phyloP scores from a whole-genome alignment of 2,888 invertebrate species.

The Epinotia demarniana region DNA sequence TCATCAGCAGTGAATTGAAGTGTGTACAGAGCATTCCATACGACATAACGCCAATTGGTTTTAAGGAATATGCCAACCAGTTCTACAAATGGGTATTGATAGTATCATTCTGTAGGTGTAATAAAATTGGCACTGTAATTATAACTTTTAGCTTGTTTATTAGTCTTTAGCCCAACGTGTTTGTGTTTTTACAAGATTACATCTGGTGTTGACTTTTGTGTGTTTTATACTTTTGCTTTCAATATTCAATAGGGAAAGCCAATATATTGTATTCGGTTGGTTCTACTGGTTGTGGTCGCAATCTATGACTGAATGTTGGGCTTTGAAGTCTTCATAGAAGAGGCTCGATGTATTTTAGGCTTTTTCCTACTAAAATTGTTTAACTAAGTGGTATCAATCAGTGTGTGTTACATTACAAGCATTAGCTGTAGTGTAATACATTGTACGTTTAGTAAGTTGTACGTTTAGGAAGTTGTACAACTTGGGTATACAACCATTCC shows the following conservation, averaged over 20 bases:
- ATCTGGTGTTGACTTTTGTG: background rate
- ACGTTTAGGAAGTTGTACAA: no score
- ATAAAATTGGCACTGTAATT: slow-evolving; percentile 27
- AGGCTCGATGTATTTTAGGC: no score
- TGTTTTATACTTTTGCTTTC: background rate
- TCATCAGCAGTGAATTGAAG: background rate
- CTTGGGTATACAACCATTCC: no score
- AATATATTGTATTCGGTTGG: background rate
- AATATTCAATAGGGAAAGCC: background rate
- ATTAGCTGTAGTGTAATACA: no score
- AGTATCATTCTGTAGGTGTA: slow-evolving; percentile 21
- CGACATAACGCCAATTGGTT: background rate
- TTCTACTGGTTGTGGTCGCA: background rate
- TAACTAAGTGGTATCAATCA: no score
- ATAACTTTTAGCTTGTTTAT: slow-evolving; percentile 9
- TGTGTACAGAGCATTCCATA: background rate
- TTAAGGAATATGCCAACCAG: slow-evolving; percentile 10
- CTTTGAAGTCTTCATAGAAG: background rate
- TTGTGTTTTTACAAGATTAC: slow-evolving; percentile 7
- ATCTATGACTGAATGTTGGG: background rate
- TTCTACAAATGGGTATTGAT: slow-evolving; percentile 26
- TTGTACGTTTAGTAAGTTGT: no score
- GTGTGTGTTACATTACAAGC: no score
- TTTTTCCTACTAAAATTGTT: no score
- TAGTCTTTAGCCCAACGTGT: slow-evolving; percentile 17